Percentiles rank a stretch among this genome's conserved stretches.
Conservation (phyloP, 2,888 invertebrate species). For the Seira sanloemensis region DNA sequence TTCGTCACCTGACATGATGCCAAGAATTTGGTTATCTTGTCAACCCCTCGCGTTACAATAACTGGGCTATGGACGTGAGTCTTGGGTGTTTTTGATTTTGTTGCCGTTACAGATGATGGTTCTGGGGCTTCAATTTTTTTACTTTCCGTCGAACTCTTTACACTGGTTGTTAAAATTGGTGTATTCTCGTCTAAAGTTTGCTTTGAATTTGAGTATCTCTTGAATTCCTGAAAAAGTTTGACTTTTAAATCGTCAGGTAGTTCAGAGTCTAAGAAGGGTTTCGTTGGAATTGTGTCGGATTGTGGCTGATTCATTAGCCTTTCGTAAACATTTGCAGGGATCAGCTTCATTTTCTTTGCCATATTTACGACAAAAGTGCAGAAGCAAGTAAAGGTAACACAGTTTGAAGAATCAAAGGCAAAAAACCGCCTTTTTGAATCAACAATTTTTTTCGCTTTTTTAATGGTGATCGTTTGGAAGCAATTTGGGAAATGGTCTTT, state of each 20-base stretch:
- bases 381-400: neutral
- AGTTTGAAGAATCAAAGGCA: slow-evolving; percentile 5
- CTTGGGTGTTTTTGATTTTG: neutral
- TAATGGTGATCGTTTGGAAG: neutral
- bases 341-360: slow-evolving; percentile 12
- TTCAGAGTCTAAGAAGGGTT: neutral
- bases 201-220: no score
- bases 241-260: slow-evolving; percentile 41
- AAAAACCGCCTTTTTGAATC: slow-evolving; percentile 20
- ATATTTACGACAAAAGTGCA: neutral
- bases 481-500: neutral
- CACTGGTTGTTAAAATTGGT: neutral
- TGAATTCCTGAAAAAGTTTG: neutral
- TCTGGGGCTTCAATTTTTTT: neutral
- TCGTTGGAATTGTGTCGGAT: neutral
- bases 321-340: neutral
- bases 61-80: no score
- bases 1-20: no score
- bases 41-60: no score
- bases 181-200: neutral
- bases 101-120: neutral
- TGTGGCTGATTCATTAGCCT: neutral
- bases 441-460: neutral
- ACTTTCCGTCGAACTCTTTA: neutral
- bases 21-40: neutral